Conservation (phyloP, 1,140 invertebrate species). For the Drosophila kohkoa region DNA sequence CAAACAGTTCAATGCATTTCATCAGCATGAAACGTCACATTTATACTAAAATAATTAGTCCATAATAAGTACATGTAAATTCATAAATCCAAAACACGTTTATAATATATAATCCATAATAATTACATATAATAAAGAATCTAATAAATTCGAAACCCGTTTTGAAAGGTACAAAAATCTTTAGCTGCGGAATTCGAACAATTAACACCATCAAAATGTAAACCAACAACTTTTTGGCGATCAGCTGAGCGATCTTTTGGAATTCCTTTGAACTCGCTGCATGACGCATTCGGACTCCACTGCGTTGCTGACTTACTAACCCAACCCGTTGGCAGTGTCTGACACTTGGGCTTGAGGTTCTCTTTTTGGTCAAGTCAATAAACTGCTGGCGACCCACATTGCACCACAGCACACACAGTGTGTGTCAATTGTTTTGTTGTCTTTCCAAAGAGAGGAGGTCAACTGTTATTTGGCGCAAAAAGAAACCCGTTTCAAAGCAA, state of each 20-base stretch:
- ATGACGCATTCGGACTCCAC: slow-evolving; percentile 58
- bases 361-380: slow-evolving; percentile 65
- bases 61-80: too few relatives aligned
- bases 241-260: slow-evolving; percentile 30
- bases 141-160: neutral
- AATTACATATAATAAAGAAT: neutral
- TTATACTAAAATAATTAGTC: too few relatives aligned
- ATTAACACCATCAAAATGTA: slow-evolving; percentile 7
- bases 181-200: neutral
- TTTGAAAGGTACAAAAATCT: neutral
- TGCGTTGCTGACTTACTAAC: slow-evolving; percentile 65
- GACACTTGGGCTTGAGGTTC: slow-evolving; percentile 5
- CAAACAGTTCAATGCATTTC: neutral
- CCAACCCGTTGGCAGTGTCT: slow-evolving; percentile 36
- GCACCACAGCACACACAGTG: slow-evolving; percentile 34
- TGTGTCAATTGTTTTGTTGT: slow-evolving; percentile 41
- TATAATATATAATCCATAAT: too few relatives aligned
- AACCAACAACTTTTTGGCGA: slow-evolving; percentile 8
- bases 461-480: slow-evolving; percentile 53
- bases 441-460: slow-evolving; percentile 49
- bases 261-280: slow-evolving; percentile 39
- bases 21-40: too few relatives aligned
- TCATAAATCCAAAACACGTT: too few relatives aligned
- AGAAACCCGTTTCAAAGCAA: slow-evolving; percentile 55
- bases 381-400: slow-evolving; percentile 71